Conservation (phyloP, 2,113 vertebrate species). For the Ivindomyrus marchei region DNA sequence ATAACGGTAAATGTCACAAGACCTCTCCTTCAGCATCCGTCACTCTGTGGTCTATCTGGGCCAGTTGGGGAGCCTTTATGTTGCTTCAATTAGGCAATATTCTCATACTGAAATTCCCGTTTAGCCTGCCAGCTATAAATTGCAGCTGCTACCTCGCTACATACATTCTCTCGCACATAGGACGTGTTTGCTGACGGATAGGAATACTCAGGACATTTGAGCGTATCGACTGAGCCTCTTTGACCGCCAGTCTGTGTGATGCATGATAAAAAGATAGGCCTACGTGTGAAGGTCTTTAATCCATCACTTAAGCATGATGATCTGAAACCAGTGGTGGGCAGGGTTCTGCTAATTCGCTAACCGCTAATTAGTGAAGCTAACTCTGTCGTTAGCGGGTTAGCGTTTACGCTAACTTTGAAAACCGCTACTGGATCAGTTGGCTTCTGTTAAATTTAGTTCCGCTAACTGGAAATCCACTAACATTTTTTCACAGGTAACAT, state of each 20-base stretch:
- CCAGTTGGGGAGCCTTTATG: background rate
- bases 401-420: background rate
- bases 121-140: background rate
- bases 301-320: background rate
- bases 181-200: background rate
- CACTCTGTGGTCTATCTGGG: background rate
- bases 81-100: background rate
- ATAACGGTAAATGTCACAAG: background rate
- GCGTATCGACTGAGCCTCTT: background rate
- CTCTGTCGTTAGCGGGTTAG: background rate
- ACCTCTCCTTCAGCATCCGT: background rate
- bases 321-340: background rate
- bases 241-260: background rate
- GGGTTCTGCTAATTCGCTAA: background rate
- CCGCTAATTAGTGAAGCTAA: background rate
- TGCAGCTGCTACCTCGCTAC: background rate
- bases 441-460: background rate
- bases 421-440: background rate
- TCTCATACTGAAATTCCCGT: background rate
- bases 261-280: background rate
- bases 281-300: background rate
- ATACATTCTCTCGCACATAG: background rate
- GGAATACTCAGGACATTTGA: background rate
- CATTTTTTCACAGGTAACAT: background rate
- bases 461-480: background rate